These are phyloP conservation scores for Drosophila formosana DNA, from an alignment of 2,888 invertebrate species.

Conservation along the genomic window DNA sequence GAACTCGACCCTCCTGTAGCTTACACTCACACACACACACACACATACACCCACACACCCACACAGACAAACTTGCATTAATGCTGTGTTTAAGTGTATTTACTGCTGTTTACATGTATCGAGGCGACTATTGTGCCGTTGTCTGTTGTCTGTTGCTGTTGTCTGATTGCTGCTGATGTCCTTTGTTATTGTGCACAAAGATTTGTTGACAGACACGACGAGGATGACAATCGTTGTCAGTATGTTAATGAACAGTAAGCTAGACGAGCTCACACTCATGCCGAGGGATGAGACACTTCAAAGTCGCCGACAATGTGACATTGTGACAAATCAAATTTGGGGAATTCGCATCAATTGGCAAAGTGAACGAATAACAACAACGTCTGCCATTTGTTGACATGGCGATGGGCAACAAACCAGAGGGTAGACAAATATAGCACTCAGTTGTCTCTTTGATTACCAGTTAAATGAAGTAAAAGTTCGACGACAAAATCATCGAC, in stretches of 20 bases:
- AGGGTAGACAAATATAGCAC: slow-evolving; percentile 12
- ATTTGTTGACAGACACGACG: slow-evolving; percentile 50
- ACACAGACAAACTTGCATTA: slow-evolving; percentile 6
- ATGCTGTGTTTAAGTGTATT: slow-evolving; percentile 37
- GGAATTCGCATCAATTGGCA: slow-evolving; percentile 59
- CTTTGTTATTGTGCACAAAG: slow-evolving; percentile 51
- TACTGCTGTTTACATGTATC: slow-evolving; percentile 37
- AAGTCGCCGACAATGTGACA: slow-evolving; percentile 60
- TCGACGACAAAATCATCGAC: slow-evolving; percentile 28
- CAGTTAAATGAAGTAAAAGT: slow-evolving; percentile 27
- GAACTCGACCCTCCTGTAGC: slow-evolving; percentile 4
- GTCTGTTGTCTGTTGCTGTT: slow-evolving; percentile 23
- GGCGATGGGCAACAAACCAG: slow-evolving; percentile 17
- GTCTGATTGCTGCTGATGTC: slow-evolving; percentile 27
- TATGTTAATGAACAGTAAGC: slow-evolving; percentile 65
- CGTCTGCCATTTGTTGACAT: slow-evolving; percentile 41
- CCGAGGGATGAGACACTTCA: slow-evolving; percentile 41
- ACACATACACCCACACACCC: slow-evolving; percentile 1
- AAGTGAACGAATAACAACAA: slow-evolving; percentile 42
- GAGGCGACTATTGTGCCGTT: slow-evolving; percentile 22
- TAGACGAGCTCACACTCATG: neutral
- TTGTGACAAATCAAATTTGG: slow-evolving; percentile 63
- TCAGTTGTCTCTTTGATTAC: slow-evolving; percentile 16
- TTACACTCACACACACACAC: slow-evolving; percentile 3
- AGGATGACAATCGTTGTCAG: slow-evolving; percentile 16